These are phyloP conservation scores for Cephalotes varians DNA, from an alignment of 2,888 invertebrate genomes.

Conservation along the genomic window DNA sequence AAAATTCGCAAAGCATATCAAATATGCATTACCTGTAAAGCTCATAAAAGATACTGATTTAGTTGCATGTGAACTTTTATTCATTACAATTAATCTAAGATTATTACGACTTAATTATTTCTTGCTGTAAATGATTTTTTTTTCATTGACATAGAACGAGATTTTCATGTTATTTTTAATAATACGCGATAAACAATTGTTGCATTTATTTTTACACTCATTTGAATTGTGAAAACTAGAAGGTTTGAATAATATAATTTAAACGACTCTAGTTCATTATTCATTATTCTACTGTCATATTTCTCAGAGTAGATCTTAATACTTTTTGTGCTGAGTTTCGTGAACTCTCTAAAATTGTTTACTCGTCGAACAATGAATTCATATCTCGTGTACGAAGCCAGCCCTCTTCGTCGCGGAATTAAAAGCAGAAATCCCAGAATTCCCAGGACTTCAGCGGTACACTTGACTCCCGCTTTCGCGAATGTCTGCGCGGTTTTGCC, in stretches of 20 bases:
- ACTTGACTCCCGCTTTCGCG: slow-evolving; percentile 67
- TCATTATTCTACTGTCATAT: background rate
- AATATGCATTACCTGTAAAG: background rate
- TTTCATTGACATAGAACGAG: background rate
- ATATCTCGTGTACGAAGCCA: slow-evolving; percentile 39
- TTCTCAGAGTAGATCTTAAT: background rate
- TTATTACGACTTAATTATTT: background rate
- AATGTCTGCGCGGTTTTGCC: slow-evolving; percentile 51
- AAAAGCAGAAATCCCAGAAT: slow-evolving; percentile 36
- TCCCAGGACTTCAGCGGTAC: slow-evolving; percentile 59
- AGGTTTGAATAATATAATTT: background rate
- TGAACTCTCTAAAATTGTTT: background rate
- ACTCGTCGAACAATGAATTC: slow-evolving; percentile 33
- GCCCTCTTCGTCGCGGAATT: slow-evolving; percentile 18
- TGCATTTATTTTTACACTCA: no score
- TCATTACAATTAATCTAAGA: background rate
- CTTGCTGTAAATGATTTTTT: background rate
- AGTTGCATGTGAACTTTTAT: background rate
- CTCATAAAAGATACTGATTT: background rate
- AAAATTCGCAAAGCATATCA: background rate
- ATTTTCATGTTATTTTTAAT: background rate
- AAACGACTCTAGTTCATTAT: background rate
- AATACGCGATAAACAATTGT: no score
- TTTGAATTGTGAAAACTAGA: background rate
- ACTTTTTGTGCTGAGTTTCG: background rate